Evolutionary conservation across 1,140 invertebrate species (phyloP).

Genomic region (Mamestra configurata): DNA sequence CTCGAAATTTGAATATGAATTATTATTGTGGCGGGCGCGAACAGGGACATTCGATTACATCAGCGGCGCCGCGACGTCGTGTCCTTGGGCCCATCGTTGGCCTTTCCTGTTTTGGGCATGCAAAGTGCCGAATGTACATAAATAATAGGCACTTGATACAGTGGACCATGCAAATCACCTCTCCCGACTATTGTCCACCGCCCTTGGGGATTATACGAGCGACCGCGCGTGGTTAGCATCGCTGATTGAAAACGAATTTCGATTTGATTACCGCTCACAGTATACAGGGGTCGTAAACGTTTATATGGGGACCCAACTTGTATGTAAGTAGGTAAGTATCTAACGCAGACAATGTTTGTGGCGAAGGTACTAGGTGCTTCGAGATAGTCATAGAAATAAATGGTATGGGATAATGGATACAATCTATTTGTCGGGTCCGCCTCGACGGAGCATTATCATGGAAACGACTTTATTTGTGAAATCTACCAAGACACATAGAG

Average conservation of each 20-base stretch:
- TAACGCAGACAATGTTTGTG: constrained; percentile 35
- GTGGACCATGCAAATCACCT: constrained; percentile 80
- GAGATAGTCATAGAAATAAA: constrained; percentile 52
- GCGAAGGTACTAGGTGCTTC: constrained; percentile 29
- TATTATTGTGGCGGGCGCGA: constrained; percentile 69
- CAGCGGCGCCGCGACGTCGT: constrained; percentile 63
- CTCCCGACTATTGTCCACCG: constrained; percentile 81
- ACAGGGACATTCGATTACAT: constrained; percentile 75
- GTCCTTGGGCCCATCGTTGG: constrained; percentile 61
- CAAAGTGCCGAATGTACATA: constrained; percentile 80
- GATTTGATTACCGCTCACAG: constrained; percentile 60
- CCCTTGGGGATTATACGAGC: constrained; percentile 79
- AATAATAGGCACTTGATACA: constrained; percentile 64
- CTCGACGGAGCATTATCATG: constrained; percentile 51
- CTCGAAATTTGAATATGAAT: constrained; percentile 77
- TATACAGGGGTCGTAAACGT: constrained; percentile 47
- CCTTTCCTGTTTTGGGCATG: constrained; percentile 75
- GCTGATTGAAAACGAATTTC: constrained; percentile 76
- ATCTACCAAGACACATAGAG: constrained; percentile 32
- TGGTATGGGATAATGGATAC: constrained; percentile 53
- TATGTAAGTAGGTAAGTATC: constrained; percentile 41
- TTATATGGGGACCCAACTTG: constrained; percentile 40
- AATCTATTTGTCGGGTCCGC: constrained; percentile 49
- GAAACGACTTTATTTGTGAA: constrained; percentile 52
- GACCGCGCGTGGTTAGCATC: constrained; percentile 74